Evolutionary conservation across 2,888 invertebrate genomes (phyloP).

Genomic region (Lymantria dispar): DNA sequence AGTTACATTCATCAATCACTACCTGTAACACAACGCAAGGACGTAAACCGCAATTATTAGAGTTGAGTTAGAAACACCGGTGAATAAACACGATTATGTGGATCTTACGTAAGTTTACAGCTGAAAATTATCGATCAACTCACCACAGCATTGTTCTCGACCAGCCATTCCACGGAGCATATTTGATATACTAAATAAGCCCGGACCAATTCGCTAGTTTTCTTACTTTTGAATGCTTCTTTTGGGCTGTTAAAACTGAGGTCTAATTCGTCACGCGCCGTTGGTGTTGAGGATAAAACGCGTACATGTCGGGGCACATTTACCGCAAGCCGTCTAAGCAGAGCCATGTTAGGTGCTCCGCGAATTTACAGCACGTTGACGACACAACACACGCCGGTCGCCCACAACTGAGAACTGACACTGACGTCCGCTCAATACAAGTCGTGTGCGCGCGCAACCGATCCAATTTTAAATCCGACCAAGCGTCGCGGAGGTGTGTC

Average conservation of each 20-base stretch:
- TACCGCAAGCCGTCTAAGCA: conserved; percentile 68
- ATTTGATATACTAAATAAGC: conserved; percentile 96
- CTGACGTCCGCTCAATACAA: conserved; percentile 71
- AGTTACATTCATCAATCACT: conserved; percentile 26
- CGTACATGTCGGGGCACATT: conserved; percentile 62
- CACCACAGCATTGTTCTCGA: conserved; percentile 97
- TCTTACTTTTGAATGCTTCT: conserved; percentile 97
- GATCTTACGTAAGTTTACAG: conserved; percentile 64
- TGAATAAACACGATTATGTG: conserved; percentile 44
- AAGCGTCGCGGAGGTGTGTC: conserved; percentile 72
- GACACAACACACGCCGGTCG: conserved; percentile 60
- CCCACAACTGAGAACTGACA: conserved; percentile 59
- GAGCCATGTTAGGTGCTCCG: conserved; percentile 69
- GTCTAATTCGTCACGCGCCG: conserved; percentile 87
- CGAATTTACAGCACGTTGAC: conserved; percentile 42
- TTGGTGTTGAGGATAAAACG: conserved; percentile 48
- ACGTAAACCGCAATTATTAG: conserved; percentile 36
- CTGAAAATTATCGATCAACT: conserved; percentile 56
- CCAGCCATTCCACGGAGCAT: conserved; percentile 93
- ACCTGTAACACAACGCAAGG: conserved; percentile 38
- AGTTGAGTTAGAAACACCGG: conserved; percentile 52
- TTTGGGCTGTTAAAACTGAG: conserved; percentile 93
- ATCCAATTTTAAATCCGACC: conserved; percentile 68
- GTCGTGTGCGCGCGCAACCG: conserved; percentile 70
- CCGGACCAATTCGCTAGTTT: conserved; percentile 93